Evolutionary conservation across 1,140 invertebrate species (phyloP).

Genomic region (Solenopsis invicta): DNA sequence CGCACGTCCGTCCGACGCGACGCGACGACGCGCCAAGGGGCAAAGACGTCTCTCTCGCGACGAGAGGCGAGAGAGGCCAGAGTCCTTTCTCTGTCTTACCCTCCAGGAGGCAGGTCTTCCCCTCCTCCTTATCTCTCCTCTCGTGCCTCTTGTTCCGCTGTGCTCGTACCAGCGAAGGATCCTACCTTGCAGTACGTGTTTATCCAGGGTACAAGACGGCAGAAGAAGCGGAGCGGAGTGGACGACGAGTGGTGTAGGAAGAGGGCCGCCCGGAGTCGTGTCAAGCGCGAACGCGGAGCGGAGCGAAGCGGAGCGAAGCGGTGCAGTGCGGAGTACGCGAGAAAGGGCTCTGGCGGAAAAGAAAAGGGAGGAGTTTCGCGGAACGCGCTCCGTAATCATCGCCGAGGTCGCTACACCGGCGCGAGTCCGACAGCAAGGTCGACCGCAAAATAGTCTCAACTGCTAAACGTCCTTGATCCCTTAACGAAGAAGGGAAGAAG

Average conservation of each 20-base stretch:
- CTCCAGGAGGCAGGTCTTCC: constrained; percentile 57
- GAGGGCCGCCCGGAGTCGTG: constrained; percentile 32
- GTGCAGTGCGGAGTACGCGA: constrained; percentile 65
- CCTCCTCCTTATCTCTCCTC: constrained; percentile 39
- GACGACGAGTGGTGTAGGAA: constrained; percentile 42
- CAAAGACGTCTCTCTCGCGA: no score
- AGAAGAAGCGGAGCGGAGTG: constrained; percentile 53
- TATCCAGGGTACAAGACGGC: constrained; percentile 70
- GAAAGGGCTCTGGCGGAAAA: constrained; percentile 57
- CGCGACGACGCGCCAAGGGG: no score
- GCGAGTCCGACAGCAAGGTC: constrained; percentile 82
- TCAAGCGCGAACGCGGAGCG: constrained; percentile 38
- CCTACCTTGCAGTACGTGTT: constrained; percentile 70
- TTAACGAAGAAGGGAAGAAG: constrained; percentile 61
- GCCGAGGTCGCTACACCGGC: constrained; percentile 83
- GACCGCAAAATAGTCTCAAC: constrained; percentile 82
- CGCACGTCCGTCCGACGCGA: constrained; percentile 45
- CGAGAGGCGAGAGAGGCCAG: no score
- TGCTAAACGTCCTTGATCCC: constrained; percentile 63
- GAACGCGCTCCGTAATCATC: constrained; percentile 69
- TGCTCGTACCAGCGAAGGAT: constrained; percentile 70
- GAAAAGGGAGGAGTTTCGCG: constrained; percentile 67
- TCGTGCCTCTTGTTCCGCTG: constrained; percentile 69
- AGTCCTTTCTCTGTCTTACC: constrained; percentile 73
- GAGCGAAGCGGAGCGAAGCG: constrained; percentile 28